These are phyloP conservation scores for Ectemnius lituratus DNA, from an alignment of 2,888 invertebrate genomes.

Conservation along the genomic window DNA sequence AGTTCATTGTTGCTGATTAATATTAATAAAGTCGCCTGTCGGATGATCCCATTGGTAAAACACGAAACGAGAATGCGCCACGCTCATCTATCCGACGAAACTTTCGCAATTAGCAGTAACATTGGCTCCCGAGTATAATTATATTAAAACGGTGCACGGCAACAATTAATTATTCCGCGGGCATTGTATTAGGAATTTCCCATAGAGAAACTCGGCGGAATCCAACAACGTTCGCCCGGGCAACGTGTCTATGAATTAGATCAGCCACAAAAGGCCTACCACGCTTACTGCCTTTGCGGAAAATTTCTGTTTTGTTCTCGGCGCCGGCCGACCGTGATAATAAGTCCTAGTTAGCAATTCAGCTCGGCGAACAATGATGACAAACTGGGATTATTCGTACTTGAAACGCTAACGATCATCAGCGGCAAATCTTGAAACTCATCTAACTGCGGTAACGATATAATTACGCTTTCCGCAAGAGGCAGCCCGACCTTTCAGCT, in stretches of 20 bases:
- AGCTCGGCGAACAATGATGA: slow-evolving; percentile 42
- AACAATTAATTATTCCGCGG: slow-evolving; percentile 58
- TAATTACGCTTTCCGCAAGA: background rate
- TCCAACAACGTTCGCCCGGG: slow-evolving; percentile 30
- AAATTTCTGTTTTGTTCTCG: slow-evolving; percentile 34
- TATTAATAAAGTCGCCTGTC: slow-evolving; percentile 8
- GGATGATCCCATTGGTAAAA: slow-evolving; percentile 38
- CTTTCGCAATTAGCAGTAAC: slow-evolving; percentile 60
- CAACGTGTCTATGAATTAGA: slow-evolving; percentile 40
- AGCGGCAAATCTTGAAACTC: slow-evolving; percentile 5
- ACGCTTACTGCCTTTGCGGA: slow-evolving; percentile 30
- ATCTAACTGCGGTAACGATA: background rate
- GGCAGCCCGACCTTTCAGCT: too few relatives aligned
- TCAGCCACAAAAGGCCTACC: slow-evolving; percentile 38
- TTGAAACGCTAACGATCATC: slow-evolving; percentile 32
- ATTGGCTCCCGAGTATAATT: slow-evolving; percentile 54
- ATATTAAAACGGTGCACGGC: slow-evolving; percentile 58
- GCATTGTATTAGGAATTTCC: slow-evolving; percentile 56
- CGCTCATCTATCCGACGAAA: slow-evolving; percentile 27
- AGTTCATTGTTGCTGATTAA: background rate
- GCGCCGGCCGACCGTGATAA: slow-evolving; percentile 23
- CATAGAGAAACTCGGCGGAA: slow-evolving; percentile 28
- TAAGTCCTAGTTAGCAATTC: slow-evolving; percentile 39
- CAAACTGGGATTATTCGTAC: slow-evolving; percentile 37
- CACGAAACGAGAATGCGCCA: slow-evolving; percentile 29